These are phyloP conservation scores for Clarias pachynema DNA, from an alignment of 2,797 vertebrate species.

Conservation along the genomic window DNA sequence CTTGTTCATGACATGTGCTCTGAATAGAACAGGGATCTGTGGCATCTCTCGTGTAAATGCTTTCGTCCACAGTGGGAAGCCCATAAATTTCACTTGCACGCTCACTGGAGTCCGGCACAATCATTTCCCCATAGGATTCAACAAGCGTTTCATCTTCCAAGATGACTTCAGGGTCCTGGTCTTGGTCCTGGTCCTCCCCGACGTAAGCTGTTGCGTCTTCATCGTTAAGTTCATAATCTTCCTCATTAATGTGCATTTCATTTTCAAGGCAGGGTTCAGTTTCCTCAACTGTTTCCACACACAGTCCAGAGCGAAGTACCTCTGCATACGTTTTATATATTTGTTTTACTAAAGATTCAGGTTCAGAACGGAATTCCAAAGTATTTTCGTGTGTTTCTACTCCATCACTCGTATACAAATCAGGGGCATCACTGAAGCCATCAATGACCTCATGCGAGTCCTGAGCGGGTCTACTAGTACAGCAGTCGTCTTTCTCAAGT, in stretches of 20 bases:
- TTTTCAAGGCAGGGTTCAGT: constrained; percentile 15
- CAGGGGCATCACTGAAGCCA: background rate
- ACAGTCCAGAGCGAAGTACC: constrained; percentile 40
- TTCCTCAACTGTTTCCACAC: constrained; percentile 5
- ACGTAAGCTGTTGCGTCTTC: constrained; percentile 14
- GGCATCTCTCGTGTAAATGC: constrained; percentile 12
- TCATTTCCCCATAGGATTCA: constrained; percentile 25
- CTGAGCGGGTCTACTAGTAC: background rate
- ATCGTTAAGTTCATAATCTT: constrained; percentile 1
- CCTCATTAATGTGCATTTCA: constrained; percentile 5
- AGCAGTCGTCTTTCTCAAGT: constrained; percentile 59
- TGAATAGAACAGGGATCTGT: constrained; percentile 8
- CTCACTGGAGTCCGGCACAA: background rate
- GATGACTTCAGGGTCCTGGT: constrained; percentile 3
- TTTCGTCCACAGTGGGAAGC: constrained; percentile 28
- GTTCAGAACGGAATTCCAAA: constrained; percentile 11
- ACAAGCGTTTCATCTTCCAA: constrained; percentile 15
- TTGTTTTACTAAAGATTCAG: background rate
- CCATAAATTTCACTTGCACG: constrained; percentile 22
- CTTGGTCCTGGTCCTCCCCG: constrained; percentile 15
- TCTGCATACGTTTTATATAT: constrained; percentile 46
- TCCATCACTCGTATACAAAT: background rate
- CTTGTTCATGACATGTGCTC: constrained; percentile 19
- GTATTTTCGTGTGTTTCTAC: constrained; percentile 31
- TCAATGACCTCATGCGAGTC: constrained; percentile 16